Evolutionary conservation across 2,888 invertebrate genomes (phyloP).

Genomic region (Hirtodrosophila trivittata): DNA sequence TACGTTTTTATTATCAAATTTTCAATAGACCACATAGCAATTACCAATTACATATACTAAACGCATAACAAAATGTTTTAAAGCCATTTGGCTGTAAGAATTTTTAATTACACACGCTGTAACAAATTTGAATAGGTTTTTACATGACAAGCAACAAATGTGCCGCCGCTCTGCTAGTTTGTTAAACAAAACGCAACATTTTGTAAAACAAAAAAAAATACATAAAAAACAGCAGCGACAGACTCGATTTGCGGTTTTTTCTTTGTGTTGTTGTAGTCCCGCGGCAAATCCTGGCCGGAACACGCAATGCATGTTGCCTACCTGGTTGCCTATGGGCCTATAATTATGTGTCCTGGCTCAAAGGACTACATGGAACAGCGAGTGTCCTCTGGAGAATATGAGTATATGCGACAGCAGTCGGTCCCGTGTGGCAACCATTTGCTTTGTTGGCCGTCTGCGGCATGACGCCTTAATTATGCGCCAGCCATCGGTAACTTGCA

Average conservation of each 20-base stretch:
- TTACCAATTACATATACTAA: too few relatives aligned
- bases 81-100: too few relatives aligned
- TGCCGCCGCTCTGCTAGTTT: conserved; percentile 19
- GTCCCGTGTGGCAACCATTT: conserved; percentile 15
- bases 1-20: too few relatives aligned
- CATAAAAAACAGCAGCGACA: conserved; percentile 14
- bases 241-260: conserved; percentile 47
- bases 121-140: too few relatives aligned
- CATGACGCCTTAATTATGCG: conserved; percentile 65
- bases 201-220: too few relatives aligned
- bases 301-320: conserved; percentile 55
- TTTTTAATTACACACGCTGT: too few relatives aligned
- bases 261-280: conserved; percentile 12
- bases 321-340: conserved; percentile 31
- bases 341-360: conserved; percentile 66
- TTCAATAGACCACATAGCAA: too few relatives aligned
- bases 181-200: conserved; percentile 62
- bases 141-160: too few relatives aligned
- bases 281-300: conserved; percentile 37
- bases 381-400: too few relatives aligned
- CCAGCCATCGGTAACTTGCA: conserved; percentile 27
- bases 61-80: too few relatives aligned
- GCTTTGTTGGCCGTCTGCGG: conserved; percentile 31
- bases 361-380: conserved; percentile 22
- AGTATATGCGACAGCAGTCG: too few relatives aligned